Conservation (phyloP, 2,888 invertebrate genomes). For the Callinectes sapidus region DNA sequence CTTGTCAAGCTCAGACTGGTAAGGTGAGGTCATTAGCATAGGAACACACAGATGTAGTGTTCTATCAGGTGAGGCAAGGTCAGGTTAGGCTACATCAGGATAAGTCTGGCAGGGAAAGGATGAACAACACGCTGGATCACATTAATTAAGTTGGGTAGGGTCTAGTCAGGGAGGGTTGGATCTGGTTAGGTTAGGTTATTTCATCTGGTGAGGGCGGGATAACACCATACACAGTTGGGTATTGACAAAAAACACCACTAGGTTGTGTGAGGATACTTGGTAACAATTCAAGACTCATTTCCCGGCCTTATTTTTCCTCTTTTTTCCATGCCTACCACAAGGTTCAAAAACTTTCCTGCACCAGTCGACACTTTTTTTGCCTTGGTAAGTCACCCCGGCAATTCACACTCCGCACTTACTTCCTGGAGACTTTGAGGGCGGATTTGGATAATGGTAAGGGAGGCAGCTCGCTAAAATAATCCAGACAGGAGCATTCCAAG, state of each 20-base stretch:
- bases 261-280: neutral
- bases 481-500: neutral
- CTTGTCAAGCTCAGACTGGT: too few relatives aligned
- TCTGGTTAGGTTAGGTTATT: neutral
- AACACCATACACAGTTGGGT: neutral
- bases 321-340: neutral
- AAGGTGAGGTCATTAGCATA: too few relatives aligned
- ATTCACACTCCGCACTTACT: neutral
- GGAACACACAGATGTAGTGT: neutral
- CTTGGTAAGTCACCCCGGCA: neutral
- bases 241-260: neutral
- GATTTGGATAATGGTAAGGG: neutral
- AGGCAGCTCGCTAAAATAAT: neutral
- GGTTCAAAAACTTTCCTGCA: neutral
- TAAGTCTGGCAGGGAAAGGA: neutral
- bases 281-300: neutral
- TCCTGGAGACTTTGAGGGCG: conserved; percentile 28
- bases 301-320: neutral
- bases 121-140: neutral
- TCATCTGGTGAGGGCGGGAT: too few relatives aligned
- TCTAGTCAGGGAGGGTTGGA: neutral
- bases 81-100: neutral
- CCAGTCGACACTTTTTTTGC: neutral
- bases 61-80: neutral
- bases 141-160: neutral